phyloP scores from a whole-genome alignment of 2,888 invertebrate species.

The Brachylomia viminalis region DNA sequence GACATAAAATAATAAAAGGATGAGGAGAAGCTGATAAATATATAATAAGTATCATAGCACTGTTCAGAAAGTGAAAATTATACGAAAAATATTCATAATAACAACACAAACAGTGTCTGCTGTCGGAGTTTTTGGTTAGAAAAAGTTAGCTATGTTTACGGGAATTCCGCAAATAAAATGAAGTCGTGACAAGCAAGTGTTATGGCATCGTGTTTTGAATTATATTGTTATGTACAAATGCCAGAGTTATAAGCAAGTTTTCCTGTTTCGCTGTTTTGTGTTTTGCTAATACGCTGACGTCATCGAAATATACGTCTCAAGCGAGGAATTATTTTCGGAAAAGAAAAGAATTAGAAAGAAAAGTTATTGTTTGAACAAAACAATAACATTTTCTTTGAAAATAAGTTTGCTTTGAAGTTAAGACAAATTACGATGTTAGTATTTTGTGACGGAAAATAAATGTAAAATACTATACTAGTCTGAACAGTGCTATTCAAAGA shows the following conservation, averaged over 20 bases:
- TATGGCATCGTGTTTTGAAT: slow-evolving; percentile 15
- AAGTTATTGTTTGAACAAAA: slow-evolving; percentile 2
- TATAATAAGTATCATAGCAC: slow-evolving; percentile 51
- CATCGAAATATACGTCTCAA: slow-evolving; percentile 3
- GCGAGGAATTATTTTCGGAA: slow-evolving; percentile 1
- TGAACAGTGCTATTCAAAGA: slow-evolving; percentile 45
- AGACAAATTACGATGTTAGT: neutral
- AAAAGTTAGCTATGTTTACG: slow-evolving; percentile 20
- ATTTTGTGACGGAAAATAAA: slow-evolving; percentile 5
- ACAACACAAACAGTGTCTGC: neutral
- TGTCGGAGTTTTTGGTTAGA: neutral
- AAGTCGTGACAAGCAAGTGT: slow-evolving; percentile 31
- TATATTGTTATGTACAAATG: slow-evolving; percentile 16
- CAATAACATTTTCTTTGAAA: slow-evolving; percentile 16
- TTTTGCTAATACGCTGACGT: neutral
- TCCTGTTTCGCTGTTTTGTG: neutral
- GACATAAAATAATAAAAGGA: slow-evolving; percentile 44
- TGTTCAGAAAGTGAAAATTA: slow-evolving; percentile 45
- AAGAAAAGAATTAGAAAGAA: neutral
- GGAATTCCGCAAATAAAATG: slow-evolving; percentile 18
- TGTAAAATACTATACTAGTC: slow-evolving; percentile 1
- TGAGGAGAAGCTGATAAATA: slow-evolving; percentile 52
- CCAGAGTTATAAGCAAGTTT: neutral
- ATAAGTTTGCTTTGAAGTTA: neutral
- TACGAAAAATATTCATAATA: neutral